phyloP scores from a whole-genome alignment of 2,797 vertebrate genomes.

The Liparis tanakae region DNA sequence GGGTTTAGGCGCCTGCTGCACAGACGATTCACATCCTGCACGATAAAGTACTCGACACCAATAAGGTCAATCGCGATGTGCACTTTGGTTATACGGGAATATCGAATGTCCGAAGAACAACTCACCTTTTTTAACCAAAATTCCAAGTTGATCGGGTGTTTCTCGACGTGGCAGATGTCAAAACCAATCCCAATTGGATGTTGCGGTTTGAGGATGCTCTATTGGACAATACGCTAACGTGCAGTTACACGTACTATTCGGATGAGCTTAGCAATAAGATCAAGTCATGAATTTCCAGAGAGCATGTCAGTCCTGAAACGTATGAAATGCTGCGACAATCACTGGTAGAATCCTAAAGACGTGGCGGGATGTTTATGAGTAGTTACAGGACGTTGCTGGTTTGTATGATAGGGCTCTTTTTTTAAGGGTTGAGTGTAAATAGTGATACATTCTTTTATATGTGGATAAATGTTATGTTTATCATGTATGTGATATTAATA shows the following conservation, averaged over 20 bases:
- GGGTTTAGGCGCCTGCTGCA: conserved; percentile 14
- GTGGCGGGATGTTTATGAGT: conserved; percentile 23
- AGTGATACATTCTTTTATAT: conserved; percentile 53
- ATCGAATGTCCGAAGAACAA: conserved; percentile 23
- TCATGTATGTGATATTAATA: conserved; percentile 72
- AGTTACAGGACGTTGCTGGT: conserved; percentile 4
- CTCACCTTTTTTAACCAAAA: conserved; percentile 25
- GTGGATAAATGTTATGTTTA: conserved; percentile 66
- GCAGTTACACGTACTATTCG: conserved; percentile 14
- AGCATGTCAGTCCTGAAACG: conserved; percentile 13
- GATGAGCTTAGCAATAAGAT: conserved; percentile 41
- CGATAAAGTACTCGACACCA: conserved; percentile 2
- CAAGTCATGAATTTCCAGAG: conserved; percentile 1
- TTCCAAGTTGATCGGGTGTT: background rate
- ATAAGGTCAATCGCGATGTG: conserved; percentile 12
- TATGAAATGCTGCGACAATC: conserved; percentile 66
- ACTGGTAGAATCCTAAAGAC: conserved; percentile 14
- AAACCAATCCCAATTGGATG: background rate
- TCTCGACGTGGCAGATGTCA: conserved; percentile 18
- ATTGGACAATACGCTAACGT: conserved; percentile 5
- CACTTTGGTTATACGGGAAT: conserved; percentile 28
- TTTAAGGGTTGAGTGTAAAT: conserved; percentile 58
- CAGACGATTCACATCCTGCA: conserved; percentile 13
- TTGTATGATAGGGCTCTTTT: conserved; percentile 49
- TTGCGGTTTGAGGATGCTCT: conserved; percentile 4